Evolutionary conservation across 2,888 invertebrate species (phyloP), one percentile per base, ranked within the genome.

Genomic region (Eurytoma californica): DNA sequence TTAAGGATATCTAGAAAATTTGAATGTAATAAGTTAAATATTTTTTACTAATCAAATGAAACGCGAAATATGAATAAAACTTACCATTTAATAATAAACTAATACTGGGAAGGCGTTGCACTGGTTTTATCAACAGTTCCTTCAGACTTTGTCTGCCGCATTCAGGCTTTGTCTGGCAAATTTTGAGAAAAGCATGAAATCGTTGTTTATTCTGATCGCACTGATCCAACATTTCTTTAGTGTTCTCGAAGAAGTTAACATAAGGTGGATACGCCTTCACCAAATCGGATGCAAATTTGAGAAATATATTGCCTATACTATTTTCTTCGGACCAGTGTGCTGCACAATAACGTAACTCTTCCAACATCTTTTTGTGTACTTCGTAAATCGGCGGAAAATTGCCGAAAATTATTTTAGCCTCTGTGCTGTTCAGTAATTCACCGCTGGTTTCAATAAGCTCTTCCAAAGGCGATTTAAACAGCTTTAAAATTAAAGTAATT

Each of bases 161-260:
- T 90, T 99, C 98, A 9, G 98, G 97, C 90, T 95, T 95, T 57
- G 96, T 95, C 91, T 97, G 96, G 90, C 97, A 95, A 86, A 98
- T 97, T 93, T 98, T 98, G 83, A 99, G 93, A 92, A 99, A 99
- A 87, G 98, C 98, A 92, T 98, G 98, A 93, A 99, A 99, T 90
- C 98, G 93, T 58, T 98, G 97, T 91, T 98, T 97, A 87, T 94
- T 95, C 89, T 94, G 94, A 92, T 98, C 98, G 92, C 98, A 98
- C 88, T 95, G 94, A 86, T 94, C 92, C 88, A 99, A 93, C 92
- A 96, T 96, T 88, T 97, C 97, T 91, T 98, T 98, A 91, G 97
- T 97, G 90, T 97, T 96, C 91, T 99, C 98, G 91, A 98, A 98
- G 92, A 97, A 98, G 92, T 99, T 99, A 75, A 99, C 96, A 91